Base-by-base conservation (phyloP, 1,140 invertebrate genomes). In the Lucilia sericata region DNA sequence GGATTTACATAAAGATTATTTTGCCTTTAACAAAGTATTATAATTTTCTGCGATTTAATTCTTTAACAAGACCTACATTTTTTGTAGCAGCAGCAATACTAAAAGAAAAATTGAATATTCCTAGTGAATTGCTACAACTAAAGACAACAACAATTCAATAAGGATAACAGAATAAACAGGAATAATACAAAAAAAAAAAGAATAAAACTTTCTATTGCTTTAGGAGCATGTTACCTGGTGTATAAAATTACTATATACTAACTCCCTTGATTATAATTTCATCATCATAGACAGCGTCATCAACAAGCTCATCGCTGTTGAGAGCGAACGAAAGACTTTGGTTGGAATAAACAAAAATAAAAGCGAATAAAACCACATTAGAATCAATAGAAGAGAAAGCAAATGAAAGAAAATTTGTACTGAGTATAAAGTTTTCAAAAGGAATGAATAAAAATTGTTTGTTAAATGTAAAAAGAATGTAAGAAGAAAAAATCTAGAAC, bases 1-100 rank as follows among this genome's bases (percentile, higher is more conserved):
- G n/a, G n/a, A 80, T 80, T 80, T 80, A 80, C 76, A 80, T 80
- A 80, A 80, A 80, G 76, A 80, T 80, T 80, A 80, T 25, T 49
- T 80, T 60, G 55, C n/a, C 76, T 80, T 21, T 49, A 80, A 80
- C 76, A 80, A 80, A 80, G 76, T 80, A 80, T 80, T 80, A 80
- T 49, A 13, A 80, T 80, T 80, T 80, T 80, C 76, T 49, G 21
- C n/a, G 19, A 78, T 21, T 42, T 76, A 36, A 36, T 76, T 34
- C 13, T 36, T 30, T 76, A 21, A 36, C 75, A 78, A 47, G 74
- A 36, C 74, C 74, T 42, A 80, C 42, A 42, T 34, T 14, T 80
- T 49, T 17, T 36, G 2, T 30, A 36, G 74, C 25, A 80, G n/a
- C n/a, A 80, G 76, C 42, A 47, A 9, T 10, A 21, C 47, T 5